Evolutionary conservation across 2,797 vertebrate genomes (phyloP).

Genomic region (Xenops minutus): DNA sequence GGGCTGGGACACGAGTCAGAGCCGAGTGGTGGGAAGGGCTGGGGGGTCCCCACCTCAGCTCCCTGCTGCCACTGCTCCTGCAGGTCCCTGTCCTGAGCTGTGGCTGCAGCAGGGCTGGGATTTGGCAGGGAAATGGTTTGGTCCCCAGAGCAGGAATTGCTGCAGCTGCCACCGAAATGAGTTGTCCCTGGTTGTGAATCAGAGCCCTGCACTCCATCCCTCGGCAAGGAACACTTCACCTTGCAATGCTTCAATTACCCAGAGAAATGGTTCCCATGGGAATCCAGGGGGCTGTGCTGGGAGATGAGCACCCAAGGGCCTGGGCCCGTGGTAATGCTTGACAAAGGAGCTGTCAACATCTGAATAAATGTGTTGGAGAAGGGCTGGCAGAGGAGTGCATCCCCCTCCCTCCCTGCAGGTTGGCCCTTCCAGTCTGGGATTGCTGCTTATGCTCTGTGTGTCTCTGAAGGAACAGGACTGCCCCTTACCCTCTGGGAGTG

Average conservation of each 20-base stretch:
- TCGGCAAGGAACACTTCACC: background rate
- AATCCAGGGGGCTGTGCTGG: background rate
- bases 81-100: fast-evolving
- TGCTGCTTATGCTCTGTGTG: background rate
- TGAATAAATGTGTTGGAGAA: background rate
- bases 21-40: fast-evolving
- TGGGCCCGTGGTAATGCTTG: background rate
- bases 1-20: fast-evolving
- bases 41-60: background rate
- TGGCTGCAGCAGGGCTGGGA: background rate
- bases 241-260: background rate
- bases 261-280: background rate
- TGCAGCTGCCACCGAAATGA: background rate
- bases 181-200: background rate
- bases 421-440: background rate
- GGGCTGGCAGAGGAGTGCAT: background rate
- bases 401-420: background rate
- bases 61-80: fast-evolving
- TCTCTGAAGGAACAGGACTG: background rate
- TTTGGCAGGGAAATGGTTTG: background rate
- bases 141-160: background rate
- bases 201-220: fast-evolving
- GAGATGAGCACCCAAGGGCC: background rate
- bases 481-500: background rate
- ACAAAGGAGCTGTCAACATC: background rate